Percentiles rank a stretch among this genome's conserved stretches.
Evolutionary conservation across 1,140 invertebrate genomes (phyloP).

Genomic region (Lasioglossum albipes): DNA sequence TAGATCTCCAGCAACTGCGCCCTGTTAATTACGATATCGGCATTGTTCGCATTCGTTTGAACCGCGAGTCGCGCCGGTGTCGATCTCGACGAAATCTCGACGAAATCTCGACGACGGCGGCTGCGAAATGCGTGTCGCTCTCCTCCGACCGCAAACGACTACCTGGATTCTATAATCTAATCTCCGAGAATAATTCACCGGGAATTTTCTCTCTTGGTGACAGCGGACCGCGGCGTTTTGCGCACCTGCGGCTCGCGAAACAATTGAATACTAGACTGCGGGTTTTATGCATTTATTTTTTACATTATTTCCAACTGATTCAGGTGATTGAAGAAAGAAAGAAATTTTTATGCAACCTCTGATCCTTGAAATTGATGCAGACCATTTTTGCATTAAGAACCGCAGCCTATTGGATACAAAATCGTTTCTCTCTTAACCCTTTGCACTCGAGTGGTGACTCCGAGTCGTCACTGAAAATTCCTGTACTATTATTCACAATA

Average conservation of each 20-base stretch:
- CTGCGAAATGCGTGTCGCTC: neutral
- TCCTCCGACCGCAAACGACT: slow-evolving; percentile 20
- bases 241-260: no score
- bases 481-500: no score
- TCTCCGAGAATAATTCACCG: slow-evolving; percentile 10
- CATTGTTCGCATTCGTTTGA: slow-evolving; percentile 18
- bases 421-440: neutral
- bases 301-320: no score
- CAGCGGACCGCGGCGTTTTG: neutral
- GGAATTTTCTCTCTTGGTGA: neutral
- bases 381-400: no score
- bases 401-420: no score
- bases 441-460: neutral
- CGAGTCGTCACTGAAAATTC: no score
- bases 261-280: no score
- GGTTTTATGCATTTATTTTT: no score
- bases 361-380: no score
- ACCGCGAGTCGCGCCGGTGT: neutral
- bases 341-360: no score
- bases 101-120: neutral
- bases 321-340: no score
- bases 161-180: slow-evolving; percentile 31
- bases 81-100: slow-evolving; percentile 21
- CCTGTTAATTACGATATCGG: slow-evolving; percentile 8
- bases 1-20: neutral